Conservation (phyloP, 1,140 invertebrate species). For the Akabosia matsudoensis region DNA sequence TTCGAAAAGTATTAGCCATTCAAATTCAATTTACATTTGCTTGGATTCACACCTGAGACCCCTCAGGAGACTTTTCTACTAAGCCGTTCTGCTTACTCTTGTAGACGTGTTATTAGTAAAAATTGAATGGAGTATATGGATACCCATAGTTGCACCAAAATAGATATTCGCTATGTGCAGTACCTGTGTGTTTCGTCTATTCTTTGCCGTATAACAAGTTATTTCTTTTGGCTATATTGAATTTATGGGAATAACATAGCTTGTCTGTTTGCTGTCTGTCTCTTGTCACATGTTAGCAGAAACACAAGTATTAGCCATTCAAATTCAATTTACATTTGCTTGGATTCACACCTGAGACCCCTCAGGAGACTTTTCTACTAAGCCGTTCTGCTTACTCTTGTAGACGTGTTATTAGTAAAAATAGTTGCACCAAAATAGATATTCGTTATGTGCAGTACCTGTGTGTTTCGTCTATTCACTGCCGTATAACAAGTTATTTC, state of each 20-base stretch:
- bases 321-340: conserved; percentile 21
- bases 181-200: no score
- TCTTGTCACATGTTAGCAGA: not conserved
- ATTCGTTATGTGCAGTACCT: no score
- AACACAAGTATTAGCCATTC: conserved; percentile 21
- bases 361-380: not conserved
- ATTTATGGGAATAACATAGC: not conserved
- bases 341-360: conserved; percentile 22
- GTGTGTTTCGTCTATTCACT: no score
- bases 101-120: no score
- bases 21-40: conserved; percentile 21
- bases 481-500: not conserved
- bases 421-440: no score
- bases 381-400: no score
- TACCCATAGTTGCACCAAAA: no score
- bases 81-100: no score
- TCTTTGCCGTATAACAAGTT: not conserved
- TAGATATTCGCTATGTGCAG: no score
- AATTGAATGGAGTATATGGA: no score
- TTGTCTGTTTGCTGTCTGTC: not conserved
- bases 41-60: conserved; percentile 23
- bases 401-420: no score
- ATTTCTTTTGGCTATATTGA: not conserved
- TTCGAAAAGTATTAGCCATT: conserved; percentile 20
- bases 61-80: not conserved